Evolutionary conservation across 2,888 invertebrate genomes (phyloP).

Genomic region (Epistrophe eligans): DNA sequence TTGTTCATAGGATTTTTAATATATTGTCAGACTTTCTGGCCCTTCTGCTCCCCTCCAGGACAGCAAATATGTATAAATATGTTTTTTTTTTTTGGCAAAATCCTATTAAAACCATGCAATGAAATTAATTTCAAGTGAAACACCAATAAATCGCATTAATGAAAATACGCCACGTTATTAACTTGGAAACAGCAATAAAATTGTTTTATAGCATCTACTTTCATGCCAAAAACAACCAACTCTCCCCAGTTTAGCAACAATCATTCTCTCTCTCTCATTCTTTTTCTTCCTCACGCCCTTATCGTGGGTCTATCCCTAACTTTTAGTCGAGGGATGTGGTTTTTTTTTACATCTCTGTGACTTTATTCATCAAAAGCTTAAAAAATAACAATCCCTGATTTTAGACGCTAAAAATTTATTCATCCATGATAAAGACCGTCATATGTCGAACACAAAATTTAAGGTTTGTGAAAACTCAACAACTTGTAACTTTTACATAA

Average conservation of each 20-base stretch:
- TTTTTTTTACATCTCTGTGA: neutral
- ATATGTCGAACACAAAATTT: neutral
- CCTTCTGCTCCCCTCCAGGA: neutral
- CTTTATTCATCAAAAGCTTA: neutral
- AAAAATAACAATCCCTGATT: neutral
- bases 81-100: conserved; percentile 14
- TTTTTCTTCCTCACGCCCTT: no score
- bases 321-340: neutral
- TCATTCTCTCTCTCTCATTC: neutral
- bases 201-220: conserved; percentile 57
- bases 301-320: neutral
- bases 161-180: conserved; percentile 66
- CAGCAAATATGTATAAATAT: neutral
- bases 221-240: neutral
- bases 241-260: neutral
- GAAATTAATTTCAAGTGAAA: conserved; percentile 70
- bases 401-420: neutral
- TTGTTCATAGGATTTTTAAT: neutral
- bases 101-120: conserved; percentile 64
- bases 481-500: no score
- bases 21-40: neutral
- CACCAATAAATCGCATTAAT: conserved; percentile 71
- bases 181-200: conserved; percentile 68
- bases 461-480: neutral
- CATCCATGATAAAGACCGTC: neutral